These are phyloP conservation scores for Entelurus aequoreus DNA, from an alignment of 2,113 vertebrate genomes.

Conservation along the genomic window DNA sequence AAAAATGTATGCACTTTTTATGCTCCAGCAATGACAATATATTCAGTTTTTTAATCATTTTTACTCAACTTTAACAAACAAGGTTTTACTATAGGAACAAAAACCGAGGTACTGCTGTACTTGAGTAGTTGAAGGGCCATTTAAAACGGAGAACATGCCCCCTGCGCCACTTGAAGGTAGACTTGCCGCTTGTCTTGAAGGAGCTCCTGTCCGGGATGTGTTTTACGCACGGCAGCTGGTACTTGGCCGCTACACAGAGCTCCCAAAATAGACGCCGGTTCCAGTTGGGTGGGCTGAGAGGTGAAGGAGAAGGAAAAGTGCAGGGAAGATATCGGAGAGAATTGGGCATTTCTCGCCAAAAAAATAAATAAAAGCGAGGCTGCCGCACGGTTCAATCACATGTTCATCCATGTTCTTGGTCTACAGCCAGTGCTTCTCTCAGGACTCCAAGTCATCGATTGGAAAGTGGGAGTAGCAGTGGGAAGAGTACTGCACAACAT, in stretches of 20 bases:
- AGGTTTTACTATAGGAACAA: too few species aligned
- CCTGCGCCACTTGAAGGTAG: constrained; percentile 23
- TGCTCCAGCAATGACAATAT: too few species aligned
- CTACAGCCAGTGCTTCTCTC: constrained; percentile 34
- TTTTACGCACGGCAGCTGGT: constrained; percentile 51
- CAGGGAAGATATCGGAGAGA: constrained; percentile 22
- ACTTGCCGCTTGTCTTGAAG: constrained; percentile 33
- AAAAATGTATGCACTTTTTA: too few species aligned
- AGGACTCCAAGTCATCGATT: constrained; percentile 51
- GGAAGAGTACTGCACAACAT: constrained; percentile 10
- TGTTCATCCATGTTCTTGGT: constrained; percentile 33
- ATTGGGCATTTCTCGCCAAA: constrained; percentile 17
- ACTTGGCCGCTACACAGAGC: constrained; percentile 36
- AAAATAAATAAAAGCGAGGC: constrained; percentile 31
- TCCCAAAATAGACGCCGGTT: constrained; percentile 56
- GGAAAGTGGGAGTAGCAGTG: constrained; percentile 54
- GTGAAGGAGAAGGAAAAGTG: constrained; percentile 32
- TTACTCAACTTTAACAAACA: too few species aligned
- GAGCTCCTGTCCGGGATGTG: constrained; percentile 37
- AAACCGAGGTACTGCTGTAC: too few species aligned
- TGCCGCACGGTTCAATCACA: constrained; percentile 15
- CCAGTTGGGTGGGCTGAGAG: constrained; percentile 53
- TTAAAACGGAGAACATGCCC: neutral
- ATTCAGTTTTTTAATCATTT: too few species aligned
- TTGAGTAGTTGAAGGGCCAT: constrained; percentile 15